Base-by-base conservation (phyloP, 2,113 vertebrate species). In the Oreochromis spilurus region DNA sequence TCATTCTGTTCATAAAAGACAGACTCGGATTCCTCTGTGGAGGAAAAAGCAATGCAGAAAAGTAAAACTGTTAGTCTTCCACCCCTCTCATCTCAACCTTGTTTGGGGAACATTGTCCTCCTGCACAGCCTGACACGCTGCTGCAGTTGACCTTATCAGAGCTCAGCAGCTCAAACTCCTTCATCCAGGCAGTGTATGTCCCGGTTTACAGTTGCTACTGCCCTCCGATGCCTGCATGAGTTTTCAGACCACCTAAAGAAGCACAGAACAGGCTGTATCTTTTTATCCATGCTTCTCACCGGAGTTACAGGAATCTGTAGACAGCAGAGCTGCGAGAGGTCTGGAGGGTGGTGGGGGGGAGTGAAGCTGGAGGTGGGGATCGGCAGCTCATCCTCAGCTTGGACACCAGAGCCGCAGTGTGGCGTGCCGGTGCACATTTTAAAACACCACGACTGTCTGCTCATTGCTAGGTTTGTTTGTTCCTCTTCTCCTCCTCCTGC, bases 381-480 rank as follows among this genome's bases (percentile, higher is more conserved):
- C 84, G 53, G 90, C 91, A 91, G 92, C 91, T 94, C 93, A 83
- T 95, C 88, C 82, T 80, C 87, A 54, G 86, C 91, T 88, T 88
- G 93, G 94, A 95, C 94, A 91, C 89, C 81, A 81, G 85, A 96
- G 87, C 96, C 93, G 96, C 96, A 96, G 95, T 96, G 96, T 96
- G 95, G 95, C 96, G 95, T 96, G 96, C 93, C 93, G 85, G 89
- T 93, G 96, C 96, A 97, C 96, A 96, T 96, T 96, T 96, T 94
- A 96, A 96, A 94, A 88, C 80, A 53, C 62, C 83, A 83, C 40
- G 38, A 62, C 85, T 90, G 92, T 88, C 92, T 94, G 89, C 87
- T 89, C 55, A 89, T 87, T 19, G 78, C 88, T 87, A 43, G 84
- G 53, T 87, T 79, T 93, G 85, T 92, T 91, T 92, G 82, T 89